phyloP scores from a whole-genome alignment of 2,888 invertebrate species.

The Tetragnatha montana region DNA sequence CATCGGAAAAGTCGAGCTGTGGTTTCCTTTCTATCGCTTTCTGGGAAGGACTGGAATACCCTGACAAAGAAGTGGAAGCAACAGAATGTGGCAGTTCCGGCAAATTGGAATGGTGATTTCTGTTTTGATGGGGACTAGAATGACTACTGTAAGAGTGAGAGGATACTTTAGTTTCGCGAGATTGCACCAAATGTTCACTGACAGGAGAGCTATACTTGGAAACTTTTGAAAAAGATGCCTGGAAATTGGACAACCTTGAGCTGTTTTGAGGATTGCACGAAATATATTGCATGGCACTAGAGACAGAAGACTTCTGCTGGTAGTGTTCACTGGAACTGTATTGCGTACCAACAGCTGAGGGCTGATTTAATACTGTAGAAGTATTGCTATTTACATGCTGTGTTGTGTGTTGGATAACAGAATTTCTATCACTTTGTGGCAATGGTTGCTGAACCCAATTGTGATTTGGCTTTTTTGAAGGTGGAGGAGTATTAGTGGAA shows the following conservation, averaged over 20 bases:
- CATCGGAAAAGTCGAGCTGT: too few relatives aligned
- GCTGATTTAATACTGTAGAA: conserved; percentile 26
- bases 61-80: background rate
- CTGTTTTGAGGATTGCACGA: background rate
- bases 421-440: conserved; percentile 33
- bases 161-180: background rate
- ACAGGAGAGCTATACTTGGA: conserved; percentile 5
- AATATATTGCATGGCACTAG: conserved; percentile 15
- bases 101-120: background rate
- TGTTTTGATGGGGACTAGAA: background rate
- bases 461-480: background rate
- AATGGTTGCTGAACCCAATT: background rate
- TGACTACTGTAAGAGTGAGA: background rate
- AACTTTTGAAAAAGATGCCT: background rate
- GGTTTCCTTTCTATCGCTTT: background rate
- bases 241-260: conserved; percentile 12
- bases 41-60: too few relatives aligned
- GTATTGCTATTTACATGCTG: conserved; percentile 15
- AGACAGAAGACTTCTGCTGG: background rate
- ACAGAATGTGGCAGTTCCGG: background rate
- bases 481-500: background rate
- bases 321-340: background rate
- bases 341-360: conserved; percentile 9
- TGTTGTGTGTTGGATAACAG: conserved; percentile 62
- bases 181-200: conserved; percentile 6